phyloP scores from a whole-genome alignment of 2,113 vertebrate species.

The Meleagris gallopavo region DNA sequence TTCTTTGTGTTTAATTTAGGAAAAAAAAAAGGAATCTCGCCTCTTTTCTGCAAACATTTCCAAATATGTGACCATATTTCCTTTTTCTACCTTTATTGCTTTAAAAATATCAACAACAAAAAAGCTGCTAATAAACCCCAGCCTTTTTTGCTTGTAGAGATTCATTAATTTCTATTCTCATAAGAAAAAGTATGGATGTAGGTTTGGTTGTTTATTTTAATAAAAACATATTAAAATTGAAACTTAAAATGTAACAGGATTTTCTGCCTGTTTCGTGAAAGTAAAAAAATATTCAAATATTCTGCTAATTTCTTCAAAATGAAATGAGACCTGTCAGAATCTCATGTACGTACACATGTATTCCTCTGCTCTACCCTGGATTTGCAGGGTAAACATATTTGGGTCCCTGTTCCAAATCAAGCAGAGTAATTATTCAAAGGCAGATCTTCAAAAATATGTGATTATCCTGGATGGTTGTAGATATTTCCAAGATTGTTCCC shows the following conservation, averaged over 20 bases:
- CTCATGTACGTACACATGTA: background rate
- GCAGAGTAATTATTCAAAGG: background rate
- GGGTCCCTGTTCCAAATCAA: background rate
- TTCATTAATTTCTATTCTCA: background rate
- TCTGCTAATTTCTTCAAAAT: background rate
- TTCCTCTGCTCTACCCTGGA: background rate
- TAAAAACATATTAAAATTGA: background rate
- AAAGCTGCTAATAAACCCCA: background rate
- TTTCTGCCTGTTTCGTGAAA: background rate
- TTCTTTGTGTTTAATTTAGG: background rate
- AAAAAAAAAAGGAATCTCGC: background rate
- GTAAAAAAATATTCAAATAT: background rate
- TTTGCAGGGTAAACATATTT: background rate
- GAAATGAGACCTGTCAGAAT: background rate
- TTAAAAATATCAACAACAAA: background rate
- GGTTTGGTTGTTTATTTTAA: background rate
- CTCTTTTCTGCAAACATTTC: background rate
- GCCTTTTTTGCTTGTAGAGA: background rate
- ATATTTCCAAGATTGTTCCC: background rate
- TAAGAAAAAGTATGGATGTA: background rate
- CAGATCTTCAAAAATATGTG: background rate
- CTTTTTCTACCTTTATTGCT: background rate
- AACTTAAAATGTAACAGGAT: background rate
- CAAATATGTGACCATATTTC: background rate
- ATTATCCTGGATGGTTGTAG: background rate